Evolutionary conservation across 2,113 vertebrate genomes (phyloP).

Genomic region (Lepus europaeus): DNA sequence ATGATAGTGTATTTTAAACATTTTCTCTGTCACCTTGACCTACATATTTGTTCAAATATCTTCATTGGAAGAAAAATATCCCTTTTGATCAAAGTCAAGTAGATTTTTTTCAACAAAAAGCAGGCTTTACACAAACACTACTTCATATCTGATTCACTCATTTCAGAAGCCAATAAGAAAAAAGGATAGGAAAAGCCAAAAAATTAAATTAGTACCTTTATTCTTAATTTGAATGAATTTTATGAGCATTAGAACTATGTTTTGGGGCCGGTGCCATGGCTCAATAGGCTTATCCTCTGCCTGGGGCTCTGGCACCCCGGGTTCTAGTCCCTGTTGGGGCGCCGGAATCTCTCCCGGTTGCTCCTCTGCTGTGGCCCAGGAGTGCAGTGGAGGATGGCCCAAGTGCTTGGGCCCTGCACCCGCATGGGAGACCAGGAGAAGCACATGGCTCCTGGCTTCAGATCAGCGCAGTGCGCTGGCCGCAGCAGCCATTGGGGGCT

Average conservation of each 20-base stretch:
- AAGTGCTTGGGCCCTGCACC: too few species aligned
- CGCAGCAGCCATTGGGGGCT: too few species aligned
- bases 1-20: conserved; percentile 55
- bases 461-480: too few species aligned
- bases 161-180: conserved; percentile 36
- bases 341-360: too few species aligned
- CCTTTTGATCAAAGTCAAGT: conserved; percentile 61
- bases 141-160: conserved; percentile 7
- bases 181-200: not conserved
- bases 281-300: too few species aligned
- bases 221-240: not conserved
- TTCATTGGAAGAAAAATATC: conserved; percentile 13
- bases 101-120: not conserved
- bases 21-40: conserved; percentile 54
- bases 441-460: too few species aligned
- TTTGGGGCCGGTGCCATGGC: not conserved
- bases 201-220: conserved; percentile 32
- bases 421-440: too few species aligned
- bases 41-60: conserved; percentile 58
- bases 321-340: too few species aligned
- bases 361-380: too few species aligned
- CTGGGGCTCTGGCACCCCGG: too few species aligned
- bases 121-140: not conserved
- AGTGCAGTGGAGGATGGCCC: too few species aligned
- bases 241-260: not conserved